Evolutionary conservation across 2,113 vertebrate genomes (phyloP), one percentile per base, ranked within the genome.

Genomic region (Riparia riparia): DNA sequence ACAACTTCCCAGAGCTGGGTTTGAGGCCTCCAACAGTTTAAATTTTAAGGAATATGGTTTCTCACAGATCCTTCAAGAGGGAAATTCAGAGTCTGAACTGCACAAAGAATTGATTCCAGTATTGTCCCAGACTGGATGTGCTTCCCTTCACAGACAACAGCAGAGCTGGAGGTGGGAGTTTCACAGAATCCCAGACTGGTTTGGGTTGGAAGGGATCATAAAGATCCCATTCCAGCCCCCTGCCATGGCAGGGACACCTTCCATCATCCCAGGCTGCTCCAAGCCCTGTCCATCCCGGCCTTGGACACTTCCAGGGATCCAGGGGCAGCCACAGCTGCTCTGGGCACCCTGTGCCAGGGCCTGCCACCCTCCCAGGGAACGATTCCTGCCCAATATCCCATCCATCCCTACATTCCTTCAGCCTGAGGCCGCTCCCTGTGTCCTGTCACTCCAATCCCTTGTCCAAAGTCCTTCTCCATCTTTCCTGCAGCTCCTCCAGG

Each of bases 341-440:
- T 37, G 37, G 37, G 37, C 37, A 37, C 37, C 37, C 37, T 37
- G 37, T 37, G 37, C 37, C 37, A 37, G 42, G 56, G 28, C 7
- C 44, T 49, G 0, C 6, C 78, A 47, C 6, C 63, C n/a, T 68
- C 7, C 0, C n/a, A 21, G 51, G 26, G 20, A 53, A 2, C 1
- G 17, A 58, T 28, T 41, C n/a, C 42, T 68, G 1, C 32, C 78
- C 64, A 47, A 21, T 1, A 49, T 69, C 64, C 21, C 64, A 57
- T 0, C 34, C 0, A 26, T 0, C 22, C 51, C 78, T 32, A 17
- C 21, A 26, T 5, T 47, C 51, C 63, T 32, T 32, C 78, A 56
- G 51, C 51, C 63, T 26, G n/a, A 80, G 41, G 26, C 47, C 50
- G 37, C 16, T 31, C 51, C 41, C 47, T 16, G 24, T 3, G 9